These are phyloP conservation scores for Drosophila persimilis DNA, from an alignment of 1,140 invertebrate genomes.

Conservation along the genomic window DNA sequence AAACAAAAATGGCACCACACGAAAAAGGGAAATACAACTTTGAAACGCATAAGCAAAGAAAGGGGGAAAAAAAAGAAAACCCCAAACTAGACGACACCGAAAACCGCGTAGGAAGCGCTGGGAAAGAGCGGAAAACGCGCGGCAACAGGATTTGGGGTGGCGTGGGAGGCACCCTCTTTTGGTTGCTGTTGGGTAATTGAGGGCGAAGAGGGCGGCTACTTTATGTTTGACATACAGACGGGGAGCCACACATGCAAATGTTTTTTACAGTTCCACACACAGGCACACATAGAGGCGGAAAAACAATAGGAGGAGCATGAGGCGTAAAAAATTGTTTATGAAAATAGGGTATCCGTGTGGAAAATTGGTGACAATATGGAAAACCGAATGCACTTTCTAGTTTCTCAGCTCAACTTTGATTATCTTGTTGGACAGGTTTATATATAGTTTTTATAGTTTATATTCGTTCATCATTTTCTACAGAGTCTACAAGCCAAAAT, in stretches of 20 bases:
- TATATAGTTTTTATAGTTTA: too few species aligned
- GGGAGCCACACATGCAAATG: constrained; percentile 37
- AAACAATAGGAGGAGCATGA: constrained; percentile 14
- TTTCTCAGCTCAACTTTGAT: not conserved
- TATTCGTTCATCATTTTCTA: too few species aligned
- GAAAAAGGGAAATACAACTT: constrained; percentile 68
- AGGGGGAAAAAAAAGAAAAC: constrained; percentile 14
- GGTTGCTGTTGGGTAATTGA: constrained; percentile 4
- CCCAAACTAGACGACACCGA: constrained; percentile 53
- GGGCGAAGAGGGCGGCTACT: constrained; percentile 46
- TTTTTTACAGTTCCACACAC: constrained; percentile 42
- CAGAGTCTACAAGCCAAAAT: too few species aligned
- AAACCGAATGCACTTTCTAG: constrained; percentile 24
- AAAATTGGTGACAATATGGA: not conserved
- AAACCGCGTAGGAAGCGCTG: constrained; percentile 59
- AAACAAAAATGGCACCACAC: constrained; percentile 48
- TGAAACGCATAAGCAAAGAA: constrained; percentile 39
- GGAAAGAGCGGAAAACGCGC: constrained; percentile 46
- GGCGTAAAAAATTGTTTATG: constrained; percentile 67
- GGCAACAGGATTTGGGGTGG: constrained; percentile 39
- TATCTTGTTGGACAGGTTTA: too few species aligned
- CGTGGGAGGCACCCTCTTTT: not conserved
- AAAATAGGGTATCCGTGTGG: constrained; percentile 31
- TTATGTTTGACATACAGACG: constrained; percentile 54
- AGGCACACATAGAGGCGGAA: constrained; percentile 10